phyloP scores from a whole-genome alignment of 2,888 invertebrate genomes.

The Chloroclysta siterata region DNA sequence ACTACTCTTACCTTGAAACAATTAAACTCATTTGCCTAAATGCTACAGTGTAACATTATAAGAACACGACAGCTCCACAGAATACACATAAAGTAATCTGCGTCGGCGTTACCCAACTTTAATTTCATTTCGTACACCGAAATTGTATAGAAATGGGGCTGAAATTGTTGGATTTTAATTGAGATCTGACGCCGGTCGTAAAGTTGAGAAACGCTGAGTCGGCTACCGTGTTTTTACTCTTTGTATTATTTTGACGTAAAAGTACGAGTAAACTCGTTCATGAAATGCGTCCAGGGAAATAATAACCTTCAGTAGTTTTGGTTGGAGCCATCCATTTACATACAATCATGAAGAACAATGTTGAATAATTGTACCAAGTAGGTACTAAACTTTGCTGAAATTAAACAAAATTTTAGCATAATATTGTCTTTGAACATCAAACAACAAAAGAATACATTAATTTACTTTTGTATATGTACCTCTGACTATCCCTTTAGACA shows the following conservation, averaged over 20 bases:
- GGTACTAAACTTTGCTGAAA: background rate
- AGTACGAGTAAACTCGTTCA: slow-evolving; percentile 3
- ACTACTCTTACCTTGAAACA: background rate
- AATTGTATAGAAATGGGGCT: slow-evolving; percentile 42
- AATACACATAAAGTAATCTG: slow-evolving; percentile 30
- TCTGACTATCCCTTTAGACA: too few relatives aligned
- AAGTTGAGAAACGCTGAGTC: slow-evolving; percentile 44
- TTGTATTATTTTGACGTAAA: slow-evolving; percentile 25
- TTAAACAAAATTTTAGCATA: too few relatives aligned
- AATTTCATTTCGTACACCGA: slow-evolving; percentile 67
- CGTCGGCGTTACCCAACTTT: slow-evolving; percentile 69
- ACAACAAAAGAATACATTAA: too few relatives aligned
- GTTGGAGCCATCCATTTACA: background rate
- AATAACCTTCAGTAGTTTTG: background rate
- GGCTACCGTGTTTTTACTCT: slow-evolving; percentile 15
- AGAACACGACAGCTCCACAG: slow-evolving; percentile 38
- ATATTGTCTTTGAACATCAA: too few relatives aligned
- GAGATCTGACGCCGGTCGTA: slow-evolving; percentile 59
- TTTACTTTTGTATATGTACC: too few relatives aligned
- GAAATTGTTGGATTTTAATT: slow-evolving; percentile 78
- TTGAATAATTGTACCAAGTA: background rate
- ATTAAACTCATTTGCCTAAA: slow-evolving; percentile 21
- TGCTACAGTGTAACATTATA: slow-evolving; percentile 38
- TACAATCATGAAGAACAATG: background rate
- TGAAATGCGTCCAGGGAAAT: background rate